Evolutionary conservation across 2,888 invertebrate genomes (phyloP), one percentile per base, ranked within the genome.

Genomic region (Stictocephala bisonia): DNA sequence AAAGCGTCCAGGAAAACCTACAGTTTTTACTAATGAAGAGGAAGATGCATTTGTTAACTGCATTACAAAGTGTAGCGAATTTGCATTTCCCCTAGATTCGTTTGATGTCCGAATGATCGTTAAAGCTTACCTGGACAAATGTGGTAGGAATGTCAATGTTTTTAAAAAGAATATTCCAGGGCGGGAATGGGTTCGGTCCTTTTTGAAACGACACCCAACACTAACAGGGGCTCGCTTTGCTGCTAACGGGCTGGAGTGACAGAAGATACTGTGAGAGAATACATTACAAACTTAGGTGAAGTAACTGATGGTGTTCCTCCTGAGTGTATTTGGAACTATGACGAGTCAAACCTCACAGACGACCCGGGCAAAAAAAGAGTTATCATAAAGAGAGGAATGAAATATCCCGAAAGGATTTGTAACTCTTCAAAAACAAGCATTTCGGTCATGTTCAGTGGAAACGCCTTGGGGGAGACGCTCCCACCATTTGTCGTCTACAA

Each of bases 401-500:
- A 82, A 71, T 81, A 84, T 76, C 81, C 81, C 24, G 81, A 83
- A 69, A 74, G 79, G 31, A 78, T 82, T 4, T 75, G 79, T 31
- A 81, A 83, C 69, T 72, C 58, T 24, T 77, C 81, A 1, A 84
- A 84, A 78, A 73, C 77, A n/a, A 73, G 79, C 9, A 81, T 77
- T 15, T 80, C 81, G 6, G 72, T 83, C 1, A 83, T 84, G 83
- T 79, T 83, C 73, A 78, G 79, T 75, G 82, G 79, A 6, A n/a
- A n/a, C n/a, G n/a, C n/a, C n/a, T n/a, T n/a, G n/a, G n/a, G n/a
- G n/a, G n/a, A n/a, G n/a, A n/a, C n/a, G n/a, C 75, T 84, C 50
- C 82, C 82, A 15, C 81, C 80, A 26, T 84, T 83, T 76, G 80
- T 83, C 9, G 81, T 83, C 40, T 84, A 83, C 73, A 82, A 81